These are phyloP conservation scores for Urosaurus nigricauda DNA, from an alignment of 2,797 vertebrate genomes.

Conservation along the genomic window DNA sequence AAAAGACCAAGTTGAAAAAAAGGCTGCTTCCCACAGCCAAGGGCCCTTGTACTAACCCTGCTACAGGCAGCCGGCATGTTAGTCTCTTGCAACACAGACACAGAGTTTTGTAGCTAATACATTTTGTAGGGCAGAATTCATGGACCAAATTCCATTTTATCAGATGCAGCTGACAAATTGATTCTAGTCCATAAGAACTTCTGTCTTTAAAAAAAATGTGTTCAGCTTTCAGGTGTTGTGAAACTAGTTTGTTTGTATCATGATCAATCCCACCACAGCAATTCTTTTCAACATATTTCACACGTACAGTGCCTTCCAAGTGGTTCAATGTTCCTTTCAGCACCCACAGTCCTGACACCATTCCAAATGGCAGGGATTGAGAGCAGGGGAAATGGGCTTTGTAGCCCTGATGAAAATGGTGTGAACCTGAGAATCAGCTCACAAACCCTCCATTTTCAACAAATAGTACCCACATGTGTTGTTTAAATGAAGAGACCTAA, in stretches of 20 bases:
- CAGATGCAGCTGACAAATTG: neutral
- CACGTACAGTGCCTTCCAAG: no score
- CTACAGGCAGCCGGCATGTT: accelerated
- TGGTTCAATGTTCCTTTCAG: neutral
- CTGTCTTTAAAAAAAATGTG: no score
- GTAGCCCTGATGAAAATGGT: neutral
- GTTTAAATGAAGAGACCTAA: neutral
- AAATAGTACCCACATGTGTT: neutral
- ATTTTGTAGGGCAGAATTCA: neutral
- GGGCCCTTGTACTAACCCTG: accelerated
- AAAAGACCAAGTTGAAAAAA: neutral
- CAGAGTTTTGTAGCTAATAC: neutral
- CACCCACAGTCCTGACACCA: neutral
- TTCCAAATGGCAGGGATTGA: neutral
- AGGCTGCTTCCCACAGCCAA: no score
- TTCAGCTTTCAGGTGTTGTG: neutral
- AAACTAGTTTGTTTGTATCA: neutral
- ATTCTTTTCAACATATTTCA: neutral
- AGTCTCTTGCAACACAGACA: neutral
- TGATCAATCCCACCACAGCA: neutral
- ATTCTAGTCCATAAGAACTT: neutral
- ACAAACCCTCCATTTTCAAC: neutral
- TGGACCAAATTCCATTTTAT: neutral
- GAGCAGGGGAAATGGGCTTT: no score
- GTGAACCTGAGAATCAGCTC: neutral